These are phyloP conservation scores for Creontiades dilutus DNA, from an alignment of 2,888 invertebrate species.

Conservation along the genomic window DNA sequence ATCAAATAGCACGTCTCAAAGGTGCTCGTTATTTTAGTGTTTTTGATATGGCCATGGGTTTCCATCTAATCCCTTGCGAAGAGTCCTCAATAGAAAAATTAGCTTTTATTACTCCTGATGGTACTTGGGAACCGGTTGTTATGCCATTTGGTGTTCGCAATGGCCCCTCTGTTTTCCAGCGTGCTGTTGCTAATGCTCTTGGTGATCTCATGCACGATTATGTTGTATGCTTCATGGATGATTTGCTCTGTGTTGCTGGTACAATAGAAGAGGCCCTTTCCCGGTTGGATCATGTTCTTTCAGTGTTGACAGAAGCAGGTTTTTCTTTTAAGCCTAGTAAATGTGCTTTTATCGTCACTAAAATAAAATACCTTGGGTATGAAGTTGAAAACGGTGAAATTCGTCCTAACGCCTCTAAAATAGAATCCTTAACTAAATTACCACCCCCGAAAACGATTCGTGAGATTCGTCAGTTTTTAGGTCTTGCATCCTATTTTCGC, in stretches of 20 bases:
- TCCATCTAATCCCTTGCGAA: slow-evolving; percentile 50
- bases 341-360: slow-evolving; percentile 37
- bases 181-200: slow-evolving; percentile 77
- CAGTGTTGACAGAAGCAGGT: no score
- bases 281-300: slow-evolving; percentile 76
- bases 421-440: slow-evolving; percentile 34
- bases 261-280: slow-evolving; percentile 75
- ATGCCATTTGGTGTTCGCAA: slow-evolving; percentile 75
- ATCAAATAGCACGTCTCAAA: slow-evolving; percentile 74
- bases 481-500: slow-evolving; percentile 56
- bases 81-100: slow-evolving; percentile 40
- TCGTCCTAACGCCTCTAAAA: slow-evolving; percentile 37
- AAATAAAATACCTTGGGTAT: slow-evolving; percentile 70
- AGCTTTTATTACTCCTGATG: slow-evolving; percentile 13
- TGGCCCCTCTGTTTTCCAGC: slow-evolving; percentile 77
- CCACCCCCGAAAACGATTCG: slow-evolving; percentile 26
- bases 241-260: slow-evolving; percentile 75
- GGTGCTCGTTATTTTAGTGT: slow-evolving; percentile 76
- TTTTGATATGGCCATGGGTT: slow-evolving; percentile 69
- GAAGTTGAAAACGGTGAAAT: slow-evolving; percentile 39
- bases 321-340: slow-evolving; percentile 67
- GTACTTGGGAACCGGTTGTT: slow-evolving; percentile 31
- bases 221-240: slow-evolving; percentile 69
- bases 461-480: slow-evolving; percentile 34
- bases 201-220: slow-evolving; percentile 75